phyloP scores from a whole-genome alignment of 2,113 vertebrate species.

The Asarcornis scutulata region DNA sequence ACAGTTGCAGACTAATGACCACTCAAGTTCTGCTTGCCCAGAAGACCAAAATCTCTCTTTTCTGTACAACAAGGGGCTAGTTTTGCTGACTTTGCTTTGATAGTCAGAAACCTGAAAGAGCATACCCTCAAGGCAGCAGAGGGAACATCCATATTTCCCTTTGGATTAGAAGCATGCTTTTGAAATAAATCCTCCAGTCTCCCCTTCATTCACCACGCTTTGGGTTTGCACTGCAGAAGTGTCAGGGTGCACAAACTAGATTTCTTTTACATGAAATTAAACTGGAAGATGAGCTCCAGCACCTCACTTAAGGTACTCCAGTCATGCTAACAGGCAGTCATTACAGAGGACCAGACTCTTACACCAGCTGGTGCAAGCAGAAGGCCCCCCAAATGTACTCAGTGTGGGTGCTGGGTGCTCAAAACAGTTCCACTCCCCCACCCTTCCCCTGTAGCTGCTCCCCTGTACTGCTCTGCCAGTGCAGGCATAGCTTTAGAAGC shows the following conservation, averaged over 20 bases:
- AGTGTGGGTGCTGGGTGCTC: background rate
- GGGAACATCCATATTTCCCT: background rate
- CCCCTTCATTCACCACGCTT: background rate
- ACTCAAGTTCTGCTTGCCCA: background rate
- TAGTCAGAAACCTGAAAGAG: background rate
- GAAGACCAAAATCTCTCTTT: background rate
- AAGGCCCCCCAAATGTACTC: background rate
- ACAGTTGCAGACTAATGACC: background rate
- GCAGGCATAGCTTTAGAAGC: background rate
- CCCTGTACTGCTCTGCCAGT: background rate
- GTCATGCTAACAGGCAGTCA: background rate
- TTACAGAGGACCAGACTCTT: background rate
- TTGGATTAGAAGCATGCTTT: background rate
- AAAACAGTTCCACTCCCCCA: background rate
- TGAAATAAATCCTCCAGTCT: background rate
- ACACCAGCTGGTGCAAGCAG: background rate
- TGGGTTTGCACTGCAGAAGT: background rate
- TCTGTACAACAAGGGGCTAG: background rate
- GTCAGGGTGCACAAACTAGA: background rate
- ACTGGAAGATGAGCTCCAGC: background rate
- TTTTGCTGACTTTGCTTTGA: background rate
- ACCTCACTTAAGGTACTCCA: background rate
- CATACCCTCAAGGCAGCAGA: background rate
- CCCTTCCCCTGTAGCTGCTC: background rate
- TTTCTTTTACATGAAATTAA: background rate